Conservation (phyloP, 1,140 invertebrate species). For the Sycophaga agraensis region DNA sequence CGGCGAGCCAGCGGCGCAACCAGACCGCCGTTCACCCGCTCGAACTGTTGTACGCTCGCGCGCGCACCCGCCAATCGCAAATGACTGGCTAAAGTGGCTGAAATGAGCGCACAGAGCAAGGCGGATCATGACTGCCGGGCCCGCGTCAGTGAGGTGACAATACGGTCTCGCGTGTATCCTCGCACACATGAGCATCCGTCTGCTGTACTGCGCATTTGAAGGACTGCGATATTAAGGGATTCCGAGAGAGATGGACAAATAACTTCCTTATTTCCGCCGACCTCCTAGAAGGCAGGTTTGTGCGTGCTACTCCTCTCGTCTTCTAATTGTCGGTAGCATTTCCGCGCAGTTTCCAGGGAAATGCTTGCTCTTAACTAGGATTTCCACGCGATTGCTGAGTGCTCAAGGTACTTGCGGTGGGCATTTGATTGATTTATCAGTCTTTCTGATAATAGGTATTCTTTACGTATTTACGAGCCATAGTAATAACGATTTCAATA, state of each 20-base stretch:
- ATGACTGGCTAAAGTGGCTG: slow-evolving; percentile 27
- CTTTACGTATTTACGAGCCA: no score
- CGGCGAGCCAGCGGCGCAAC: slow-evolving; percentile 6
- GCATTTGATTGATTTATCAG: no score
- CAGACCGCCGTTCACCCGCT: background rate
- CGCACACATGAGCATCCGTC: background rate
- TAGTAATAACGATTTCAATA: no score
- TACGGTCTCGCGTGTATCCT: background rate
- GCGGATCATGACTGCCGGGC: background rate
- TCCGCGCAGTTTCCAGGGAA: no score
- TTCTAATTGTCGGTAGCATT: no score
- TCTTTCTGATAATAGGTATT: no score
- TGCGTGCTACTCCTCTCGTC: no score
- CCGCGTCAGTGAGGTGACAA: slow-evolving; percentile 1
- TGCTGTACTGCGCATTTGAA: slow-evolving; percentile 5
- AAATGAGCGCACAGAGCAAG: slow-evolving; percentile 16
- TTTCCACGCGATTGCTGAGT: no score
- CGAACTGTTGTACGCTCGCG: background rate
- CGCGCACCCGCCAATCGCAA: background rate
- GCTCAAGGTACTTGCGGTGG: no score
- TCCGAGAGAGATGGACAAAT: background rate
- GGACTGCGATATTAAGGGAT: background rate
- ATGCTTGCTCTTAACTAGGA: no score
- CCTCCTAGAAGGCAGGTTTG: no score
- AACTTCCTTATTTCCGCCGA: no score